These are phyloP conservation scores for Pseudonaja textilis DNA, from an alignment of 2,113 vertebrate species.

Conservation along the genomic window DNA sequence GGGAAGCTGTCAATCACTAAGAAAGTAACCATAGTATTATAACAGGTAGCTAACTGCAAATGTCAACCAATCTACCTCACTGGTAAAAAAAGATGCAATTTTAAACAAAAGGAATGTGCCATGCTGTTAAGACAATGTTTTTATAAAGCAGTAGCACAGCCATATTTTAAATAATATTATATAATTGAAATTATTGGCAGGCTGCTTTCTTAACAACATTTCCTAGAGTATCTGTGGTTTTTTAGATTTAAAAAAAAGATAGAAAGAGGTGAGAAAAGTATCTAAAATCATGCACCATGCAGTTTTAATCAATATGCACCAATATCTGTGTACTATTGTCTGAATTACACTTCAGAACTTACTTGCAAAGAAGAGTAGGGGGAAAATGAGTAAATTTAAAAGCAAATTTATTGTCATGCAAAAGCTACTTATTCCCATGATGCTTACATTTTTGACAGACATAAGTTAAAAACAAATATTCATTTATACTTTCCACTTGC, in stretches of 20 bases:
- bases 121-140: background rate
- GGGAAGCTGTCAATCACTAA: background rate
- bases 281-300: background rate
- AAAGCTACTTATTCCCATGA: background rate
- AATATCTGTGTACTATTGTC: background rate
- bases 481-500: background rate
- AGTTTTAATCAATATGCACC: background rate
- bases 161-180: background rate
- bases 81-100: background rate
- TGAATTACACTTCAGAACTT: background rate
- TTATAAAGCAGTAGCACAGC: background rate
- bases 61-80: background rate
- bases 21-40: background rate
- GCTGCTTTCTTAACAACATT: background rate
- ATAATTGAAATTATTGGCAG: background rate
- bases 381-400: background rate
- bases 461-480: background rate
- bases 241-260: background rate
- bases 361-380: background rate
- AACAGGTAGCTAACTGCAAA: background rate
- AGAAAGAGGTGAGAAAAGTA: background rate
- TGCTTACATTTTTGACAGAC: background rate
- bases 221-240: background rate
- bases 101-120: background rate
- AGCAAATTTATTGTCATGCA: background rate